These are phyloP conservation scores for Chrysolina americana DNA, from an alignment of 2,888 invertebrate genomes.

Conservation along the genomic window DNA sequence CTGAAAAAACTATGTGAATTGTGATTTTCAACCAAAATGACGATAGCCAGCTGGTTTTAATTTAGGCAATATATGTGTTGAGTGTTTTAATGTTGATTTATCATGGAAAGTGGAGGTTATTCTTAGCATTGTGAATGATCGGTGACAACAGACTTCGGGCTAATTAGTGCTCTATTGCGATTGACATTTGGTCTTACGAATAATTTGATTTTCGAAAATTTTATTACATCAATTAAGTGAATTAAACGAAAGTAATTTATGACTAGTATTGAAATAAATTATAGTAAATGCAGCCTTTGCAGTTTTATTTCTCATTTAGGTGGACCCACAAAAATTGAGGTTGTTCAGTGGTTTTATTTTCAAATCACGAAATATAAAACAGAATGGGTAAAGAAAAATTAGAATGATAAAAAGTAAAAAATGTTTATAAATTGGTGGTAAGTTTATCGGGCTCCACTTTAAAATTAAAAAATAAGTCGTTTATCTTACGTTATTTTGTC, in stretches of 20 bases:
- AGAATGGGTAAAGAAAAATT: too few relatives aligned
- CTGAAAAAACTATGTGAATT: conserved; percentile 46
- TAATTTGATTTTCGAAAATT: conserved; percentile 55
- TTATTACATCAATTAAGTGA: conserved; percentile 63
- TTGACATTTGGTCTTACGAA: conserved; percentile 50
- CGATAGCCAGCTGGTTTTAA: conserved; percentile 39
- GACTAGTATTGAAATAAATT: conserved; percentile 68
- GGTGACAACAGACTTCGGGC: conserved; percentile 60
- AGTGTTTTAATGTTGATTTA: conserved; percentile 52
- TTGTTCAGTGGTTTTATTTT: too few relatives aligned
- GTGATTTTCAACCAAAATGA: conserved; percentile 46
- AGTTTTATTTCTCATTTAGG: not conserved
- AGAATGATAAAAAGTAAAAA: too few relatives aligned
- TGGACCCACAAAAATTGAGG: not conserved
- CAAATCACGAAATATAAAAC: too few relatives aligned
- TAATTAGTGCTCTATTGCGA: conserved; percentile 57
- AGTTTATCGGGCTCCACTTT: too few relatives aligned
- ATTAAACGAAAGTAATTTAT: conserved; percentile 66
- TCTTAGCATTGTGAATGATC: conserved; percentile 37
- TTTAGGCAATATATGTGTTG: conserved; percentile 51
- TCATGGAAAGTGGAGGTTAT: conserved; percentile 44
- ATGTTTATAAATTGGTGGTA: too few relatives aligned
- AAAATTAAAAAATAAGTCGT: too few relatives aligned
- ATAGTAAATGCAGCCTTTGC: conserved; percentile 46
- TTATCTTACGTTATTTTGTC: too few relatives aligned